phyloP scores from a whole-genome alignment of 2,797 vertebrate genomes.

The Pseudomugil tenellus region DNA sequence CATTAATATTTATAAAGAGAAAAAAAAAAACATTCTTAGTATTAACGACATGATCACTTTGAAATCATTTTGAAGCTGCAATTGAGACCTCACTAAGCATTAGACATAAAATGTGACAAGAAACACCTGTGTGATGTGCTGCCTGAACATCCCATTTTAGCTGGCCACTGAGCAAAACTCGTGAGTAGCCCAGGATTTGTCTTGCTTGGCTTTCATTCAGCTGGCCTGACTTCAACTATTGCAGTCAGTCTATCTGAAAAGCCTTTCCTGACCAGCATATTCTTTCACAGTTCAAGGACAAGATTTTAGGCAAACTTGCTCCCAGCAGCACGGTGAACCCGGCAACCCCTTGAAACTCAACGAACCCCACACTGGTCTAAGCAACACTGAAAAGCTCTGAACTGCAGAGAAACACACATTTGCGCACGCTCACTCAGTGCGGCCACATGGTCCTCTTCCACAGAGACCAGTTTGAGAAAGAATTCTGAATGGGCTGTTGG shows the following conservation, averaged over 20 bases:
- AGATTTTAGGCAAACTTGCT: constrained; percentile 75
- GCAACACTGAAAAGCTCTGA: constrained; percentile 69
- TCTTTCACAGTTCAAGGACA: constrained; percentile 81
- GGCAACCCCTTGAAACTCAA: constrained; percentile 80
- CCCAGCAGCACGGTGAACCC: constrained; percentile 75
- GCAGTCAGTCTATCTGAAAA: constrained; percentile 77
- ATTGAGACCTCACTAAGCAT: constrained; percentile 5
- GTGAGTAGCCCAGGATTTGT: constrained; percentile 67
- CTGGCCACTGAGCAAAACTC: constrained; percentile 60
- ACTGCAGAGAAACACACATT: constrained; percentile 37
- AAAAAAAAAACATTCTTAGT: constrained; percentile 18
- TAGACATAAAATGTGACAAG: constrained; percentile 49
- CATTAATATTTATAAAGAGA: constrained; percentile 5
- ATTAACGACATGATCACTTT: constrained; percentile 4
- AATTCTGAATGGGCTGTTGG: constrained; percentile 49
- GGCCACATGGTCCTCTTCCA: constrained; percentile 44
- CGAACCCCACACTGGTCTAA: constrained; percentile 74
- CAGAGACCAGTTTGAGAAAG: constrained; percentile 42
- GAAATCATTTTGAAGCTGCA: constrained; percentile 31
- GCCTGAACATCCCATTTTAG: constrained; percentile 51
- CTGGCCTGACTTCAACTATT: constrained; percentile 76
- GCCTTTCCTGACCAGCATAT: constrained; percentile 74
- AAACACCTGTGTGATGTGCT: constrained; percentile 45
- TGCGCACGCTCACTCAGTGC: constrained; percentile 30
- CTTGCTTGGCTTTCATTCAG: constrained; percentile 73